Evolutionary conservation across 2,888 invertebrate genomes (phyloP), one percentile per base, ranked within the genome.

Genomic region (Theretra japonica): DNA sequence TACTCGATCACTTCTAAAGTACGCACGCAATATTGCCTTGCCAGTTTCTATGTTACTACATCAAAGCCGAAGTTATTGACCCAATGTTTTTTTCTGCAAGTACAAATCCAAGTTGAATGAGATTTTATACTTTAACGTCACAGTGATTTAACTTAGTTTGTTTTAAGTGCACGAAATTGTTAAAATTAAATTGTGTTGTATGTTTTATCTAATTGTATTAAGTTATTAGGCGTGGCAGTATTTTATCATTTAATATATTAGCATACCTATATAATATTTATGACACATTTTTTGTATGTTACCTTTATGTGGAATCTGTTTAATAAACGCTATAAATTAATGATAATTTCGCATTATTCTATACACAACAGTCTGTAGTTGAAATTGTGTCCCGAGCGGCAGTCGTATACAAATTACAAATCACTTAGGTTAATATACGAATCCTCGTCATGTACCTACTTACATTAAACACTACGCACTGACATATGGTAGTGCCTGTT

Each of bases 41-140:
- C 94, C 94, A 90, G 93, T 93, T 89, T 94, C 93, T 94, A 94
- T 94, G 93, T 93, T 93, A 90, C 91, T 87, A 88, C 86, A 88
- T 90, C 90, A 92, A 90, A 90, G 92, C 91, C 92, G 89, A 88
- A 89, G 86, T 88, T 90, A 86, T 87, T 86, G 88, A 90, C 87
- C 89, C 89, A 89, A 90, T 90, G 90, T 90, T 75, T 81, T 91
- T 90, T 91, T 90, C 87, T 92, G 93, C 93, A 91, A 94, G 94
- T 94, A 94, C 94, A 94, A 94, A 94, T 93, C 92, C 91, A 88
- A 93, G 89, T 90, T 92, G 92, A 94, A 92, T 93, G 93, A 93
- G 89, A 92, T 93, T 93, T 91, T 89, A 89, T 90, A 93, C 90
- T 91, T 90, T 93, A 91, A 93, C 92, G 89, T 91, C 90, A 90